Base-by-base conservation (phyloP, 2,113 vertebrate species). In the Paratilapia polleni region DNA sequence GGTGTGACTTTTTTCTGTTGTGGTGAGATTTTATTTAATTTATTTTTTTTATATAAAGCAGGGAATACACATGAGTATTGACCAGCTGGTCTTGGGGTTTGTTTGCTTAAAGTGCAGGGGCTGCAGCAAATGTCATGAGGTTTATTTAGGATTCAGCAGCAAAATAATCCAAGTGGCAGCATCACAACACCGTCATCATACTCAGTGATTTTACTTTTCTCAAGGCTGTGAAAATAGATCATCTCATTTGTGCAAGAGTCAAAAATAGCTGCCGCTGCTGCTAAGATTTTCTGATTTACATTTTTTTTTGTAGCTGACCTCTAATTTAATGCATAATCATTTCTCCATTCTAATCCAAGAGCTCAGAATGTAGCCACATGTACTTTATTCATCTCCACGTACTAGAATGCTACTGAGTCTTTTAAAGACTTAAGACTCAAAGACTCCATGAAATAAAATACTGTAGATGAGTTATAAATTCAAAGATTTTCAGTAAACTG, bases 281-380 rank as follows among this genome's bases (percentile, higher is more conserved):
- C 73, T 80, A 76, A 38, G 11, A 76, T 86, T 76, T 58, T 63
- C 38, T 85, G 7, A 81, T 80, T 87, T 61, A 22, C 28, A 86
- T 91, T 61, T 81, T 91, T 61, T 81, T 79, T 80, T 77, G 38
- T 49, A 36, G 56, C 41, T 87, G 82, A 77, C 60, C 60, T 85
- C 47, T 64, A 82, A 84, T 89, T 56, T 78, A 20, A 19, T 4
- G 59, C 75, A 80, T 73, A 80, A 80, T 11, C 11, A 26, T 31
- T 52, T 10, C 34, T 56, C n/a, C 11, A 34, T 78, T 64, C 19
- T 22, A 4, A 47, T 70, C 19, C 2, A 56, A 66, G 36, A 68
- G 24, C 56, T 74, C 4, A 49, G 41, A 81, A 78, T 80, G n/a
- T 28, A 57, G 60, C 38, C 20, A 31, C 8, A 47, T 74, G 5